Percentiles rank a stretch among this genome's conserved stretches.
Conservation (phyloP, 2,888 invertebrate species). For the Agapetus fuscipes region DNA sequence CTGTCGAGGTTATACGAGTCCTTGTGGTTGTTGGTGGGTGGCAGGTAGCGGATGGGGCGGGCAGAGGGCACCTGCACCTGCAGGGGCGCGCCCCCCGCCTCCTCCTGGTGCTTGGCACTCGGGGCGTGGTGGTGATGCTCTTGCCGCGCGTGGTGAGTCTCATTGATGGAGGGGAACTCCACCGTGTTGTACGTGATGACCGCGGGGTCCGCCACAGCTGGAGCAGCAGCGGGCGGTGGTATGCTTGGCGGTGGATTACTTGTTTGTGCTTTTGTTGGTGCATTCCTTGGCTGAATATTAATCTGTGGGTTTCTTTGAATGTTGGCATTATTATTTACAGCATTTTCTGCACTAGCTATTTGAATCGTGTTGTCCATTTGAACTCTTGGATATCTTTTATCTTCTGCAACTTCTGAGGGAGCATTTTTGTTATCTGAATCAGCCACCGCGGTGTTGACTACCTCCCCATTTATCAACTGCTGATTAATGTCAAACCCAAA, state of each 20-base stretch:
- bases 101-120: constrained; percentile 16
- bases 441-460: constrained; percentile 21
- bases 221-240: neutral
- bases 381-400: constrained; percentile 19
- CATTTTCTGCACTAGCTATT: constrained; percentile 18
- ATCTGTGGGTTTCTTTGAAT: constrained; percentile 2
- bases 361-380: constrained; percentile 16
- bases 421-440: too few species aligned
- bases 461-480: constrained; percentile 48
- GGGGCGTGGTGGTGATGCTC: neutral
- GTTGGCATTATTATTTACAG: too few species aligned
- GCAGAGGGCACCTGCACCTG: constrained; percentile 18
- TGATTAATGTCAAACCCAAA: constrained; percentile 76
- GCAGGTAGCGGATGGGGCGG: constrained; percentile 32
- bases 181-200: constrained; percentile 19
- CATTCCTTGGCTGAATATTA: too few species aligned
- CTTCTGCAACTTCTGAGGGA: constrained; percentile 23
- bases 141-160: constrained; percentile 18
- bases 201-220: neutral
- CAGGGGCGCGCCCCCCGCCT: constrained; percentile 6
- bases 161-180: constrained; percentile 22
- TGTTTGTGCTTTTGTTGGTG: too few species aligned
- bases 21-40: constrained; percentile 31
- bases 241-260: too few species aligned
- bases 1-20: constrained; percentile 47